These are phyloP conservation scores for Leucoma salicis DNA, from an alignment of 2,888 invertebrate genomes.

Conservation along the genomic window DNA sequence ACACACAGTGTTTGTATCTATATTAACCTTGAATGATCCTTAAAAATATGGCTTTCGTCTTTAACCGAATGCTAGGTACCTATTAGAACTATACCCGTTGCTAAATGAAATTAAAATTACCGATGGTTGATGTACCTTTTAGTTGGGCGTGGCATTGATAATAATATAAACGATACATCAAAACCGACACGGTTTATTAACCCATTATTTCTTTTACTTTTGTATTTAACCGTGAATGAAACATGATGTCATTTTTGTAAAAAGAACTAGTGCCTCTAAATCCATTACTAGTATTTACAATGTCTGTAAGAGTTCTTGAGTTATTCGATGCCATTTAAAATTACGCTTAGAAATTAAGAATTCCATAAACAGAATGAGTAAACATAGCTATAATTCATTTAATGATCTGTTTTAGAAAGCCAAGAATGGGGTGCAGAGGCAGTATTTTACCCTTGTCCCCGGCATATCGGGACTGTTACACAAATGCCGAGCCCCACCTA, in stretches of 20 bases:
- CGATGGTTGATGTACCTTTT: constrained; percentile 39
- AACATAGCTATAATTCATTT: constrained; percentile 8
- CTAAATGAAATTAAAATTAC: constrained; percentile 31
- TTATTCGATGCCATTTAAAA: no score
- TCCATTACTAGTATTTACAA: no score
- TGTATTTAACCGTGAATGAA: constrained; percentile 35
- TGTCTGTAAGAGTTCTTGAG: no score
- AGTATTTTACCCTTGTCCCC: constrained; percentile 32
- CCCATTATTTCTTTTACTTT: constrained; percentile 32
- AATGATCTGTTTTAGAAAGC: constrained; percentile 15
- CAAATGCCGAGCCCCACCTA: constrained; percentile 37
- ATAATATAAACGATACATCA: constrained; percentile 47
- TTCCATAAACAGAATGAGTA: not conserved
- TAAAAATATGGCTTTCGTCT: no score
- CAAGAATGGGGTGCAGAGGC: constrained; percentile 17
- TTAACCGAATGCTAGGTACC: no score
- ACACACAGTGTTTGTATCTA: no score
- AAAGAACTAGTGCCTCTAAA: no score
- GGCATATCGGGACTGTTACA: constrained; percentile 44
- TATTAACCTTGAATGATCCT: no score
- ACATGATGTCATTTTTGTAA: constrained; percentile 36
- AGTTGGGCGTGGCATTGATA: constrained; percentile 56
- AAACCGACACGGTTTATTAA: constrained; percentile 55
- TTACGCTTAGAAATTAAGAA: no score
- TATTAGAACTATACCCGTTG: no score